Base-by-base conservation (phyloP, 2,113 vertebrate species). In the Boulengeromyrus knoepffleri region DNA sequence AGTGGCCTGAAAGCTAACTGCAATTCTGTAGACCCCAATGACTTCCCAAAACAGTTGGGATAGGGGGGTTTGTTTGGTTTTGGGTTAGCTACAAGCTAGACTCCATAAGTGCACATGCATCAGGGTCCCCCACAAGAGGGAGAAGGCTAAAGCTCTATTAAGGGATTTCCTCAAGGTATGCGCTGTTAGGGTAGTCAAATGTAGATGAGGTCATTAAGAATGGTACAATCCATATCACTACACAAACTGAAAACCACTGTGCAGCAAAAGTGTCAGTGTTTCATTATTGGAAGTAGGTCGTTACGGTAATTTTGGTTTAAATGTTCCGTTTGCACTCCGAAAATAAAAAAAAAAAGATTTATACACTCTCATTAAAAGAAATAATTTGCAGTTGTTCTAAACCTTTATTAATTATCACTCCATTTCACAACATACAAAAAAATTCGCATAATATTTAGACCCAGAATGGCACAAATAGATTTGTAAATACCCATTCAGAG, bases 281-380 rank as follows among this genome's bases (percentile, higher is more conserved):
- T 84, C 87, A 70, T 70, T 88, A 46, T 83, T 52, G 13, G 74
- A 90, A 90, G 85, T 90, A 90, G 87, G 90, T 88, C 87, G 47
- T 74, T 77, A 45, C 50, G 87, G 74, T 84, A 84, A 90, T 90
- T 90, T 83, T 15, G 36, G 62, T 52, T 77, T 52, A 89, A 80
- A 84, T 90, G 5, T 80, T 80, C 50, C 2, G 13, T 58, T 88
- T 80, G 36, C 39, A 42, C 6, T 58, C n/a, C 10, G 39, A 36
- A 36, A 56, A 58, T 8, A 46, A 46, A 47, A 47, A 47, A 77
- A 17, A 77, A 17, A 47, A 49, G 31, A 89, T 77, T 88, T 24
- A 52, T 84, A 58, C 6, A n/a, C 42, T 46, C 52, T 89, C 21
- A 85, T 66, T 9, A 88, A 88, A 88, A 47, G 8, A 58, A 36